Conservation (phyloP, 2,888 invertebrate species). For the Atherix ibis region DNA sequence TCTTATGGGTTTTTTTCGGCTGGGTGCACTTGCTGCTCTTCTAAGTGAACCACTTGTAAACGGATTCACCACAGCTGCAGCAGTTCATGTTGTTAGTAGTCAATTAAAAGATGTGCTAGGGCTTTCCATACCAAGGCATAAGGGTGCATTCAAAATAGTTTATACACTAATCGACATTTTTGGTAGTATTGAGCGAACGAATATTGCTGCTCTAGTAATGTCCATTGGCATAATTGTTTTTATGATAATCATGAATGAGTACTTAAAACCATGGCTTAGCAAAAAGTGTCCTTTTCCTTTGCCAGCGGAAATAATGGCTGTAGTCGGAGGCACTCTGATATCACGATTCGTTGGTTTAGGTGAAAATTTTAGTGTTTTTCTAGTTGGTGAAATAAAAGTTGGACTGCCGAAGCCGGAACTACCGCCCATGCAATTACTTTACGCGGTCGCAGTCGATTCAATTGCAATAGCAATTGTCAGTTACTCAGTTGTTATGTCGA, state of each 20-base stretch:
- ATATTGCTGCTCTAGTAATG: constrained; percentile 44
- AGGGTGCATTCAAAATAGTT: constrained; percentile 43
- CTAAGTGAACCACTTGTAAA: constrained; percentile 50
- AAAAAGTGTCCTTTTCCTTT: constrained; percentile 50
- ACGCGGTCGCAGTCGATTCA: constrained; percentile 41
- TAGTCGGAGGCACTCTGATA: constrained; percentile 47
- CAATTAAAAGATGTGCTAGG: constrained; percentile 49
- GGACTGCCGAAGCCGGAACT: constrained; percentile 45
- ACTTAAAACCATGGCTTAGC: constrained; percentile 41
- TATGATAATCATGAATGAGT: constrained; percentile 46
- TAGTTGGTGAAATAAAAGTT: constrained; percentile 52
- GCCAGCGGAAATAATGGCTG: constrained; percentile 59
- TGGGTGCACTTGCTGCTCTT: constrained; percentile 43
- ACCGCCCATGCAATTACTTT: constrained; percentile 41
- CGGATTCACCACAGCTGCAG: constrained; percentile 58
- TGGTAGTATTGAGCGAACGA: constrained; percentile 37
- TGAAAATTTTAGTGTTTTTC: constrained; percentile 35
- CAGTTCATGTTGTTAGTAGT: constrained; percentile 52
- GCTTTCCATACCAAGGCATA: constrained; percentile 37
- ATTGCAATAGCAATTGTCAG: constrained; percentile 54
- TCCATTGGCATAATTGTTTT: constrained; percentile 43
- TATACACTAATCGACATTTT: constrained; percentile 42
- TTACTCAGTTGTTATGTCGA: constrained; percentile 55
- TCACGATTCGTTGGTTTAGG: constrained; percentile 42
- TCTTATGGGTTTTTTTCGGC: constrained; percentile 43